Evolutionary conservation across 2,797 vertebrate genomes (phyloP).

Genomic region (Urocyon cinereoargenteus): DNA sequence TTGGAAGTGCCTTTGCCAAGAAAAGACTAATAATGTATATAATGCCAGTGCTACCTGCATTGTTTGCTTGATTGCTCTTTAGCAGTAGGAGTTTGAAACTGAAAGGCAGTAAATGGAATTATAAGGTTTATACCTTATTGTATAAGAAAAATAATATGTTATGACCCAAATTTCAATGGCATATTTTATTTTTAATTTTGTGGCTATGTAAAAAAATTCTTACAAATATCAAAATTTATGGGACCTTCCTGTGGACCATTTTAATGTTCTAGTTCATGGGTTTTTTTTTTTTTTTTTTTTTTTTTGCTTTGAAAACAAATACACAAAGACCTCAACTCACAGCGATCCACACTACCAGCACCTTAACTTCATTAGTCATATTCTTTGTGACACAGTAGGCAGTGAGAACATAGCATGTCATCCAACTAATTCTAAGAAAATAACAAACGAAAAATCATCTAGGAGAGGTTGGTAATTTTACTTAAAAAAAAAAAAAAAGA

Average conservation of each 20-base stretch:
- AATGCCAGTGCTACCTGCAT: neutral
- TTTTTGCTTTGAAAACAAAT: slow-evolving; percentile 3
- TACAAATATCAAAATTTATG: slow-evolving; percentile 31
- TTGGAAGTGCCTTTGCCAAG: slow-evolving; percentile 25
- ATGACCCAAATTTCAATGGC: neutral
- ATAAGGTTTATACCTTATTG: slow-evolving; percentile 17
- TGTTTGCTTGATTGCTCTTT: slow-evolving; percentile 28
- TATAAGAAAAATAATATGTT: slow-evolving; percentile 37
- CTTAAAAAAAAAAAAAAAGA: neutral
- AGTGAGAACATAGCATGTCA: neutral
- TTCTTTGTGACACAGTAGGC: neutral
- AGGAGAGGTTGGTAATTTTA: neutral
- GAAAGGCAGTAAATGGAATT: slow-evolving; percentile 31
- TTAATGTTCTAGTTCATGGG: neutral
- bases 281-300: neutral
- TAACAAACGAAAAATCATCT: neutral
- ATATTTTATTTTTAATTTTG: slow-evolving; percentile 66
- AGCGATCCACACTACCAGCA: neutral
- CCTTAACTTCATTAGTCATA: neutral
- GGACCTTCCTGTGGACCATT: slow-evolving; percentile 6
- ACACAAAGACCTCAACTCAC: neutral
- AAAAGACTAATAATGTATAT: slow-evolving; percentile 15
- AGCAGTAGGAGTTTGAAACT: slow-evolving; percentile 23
- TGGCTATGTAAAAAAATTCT: slow-evolving; percentile 25
- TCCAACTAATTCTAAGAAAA: neutral